Conservation (phyloP, 1,140 invertebrate species). For the Drosophila sucinea region DNA sequence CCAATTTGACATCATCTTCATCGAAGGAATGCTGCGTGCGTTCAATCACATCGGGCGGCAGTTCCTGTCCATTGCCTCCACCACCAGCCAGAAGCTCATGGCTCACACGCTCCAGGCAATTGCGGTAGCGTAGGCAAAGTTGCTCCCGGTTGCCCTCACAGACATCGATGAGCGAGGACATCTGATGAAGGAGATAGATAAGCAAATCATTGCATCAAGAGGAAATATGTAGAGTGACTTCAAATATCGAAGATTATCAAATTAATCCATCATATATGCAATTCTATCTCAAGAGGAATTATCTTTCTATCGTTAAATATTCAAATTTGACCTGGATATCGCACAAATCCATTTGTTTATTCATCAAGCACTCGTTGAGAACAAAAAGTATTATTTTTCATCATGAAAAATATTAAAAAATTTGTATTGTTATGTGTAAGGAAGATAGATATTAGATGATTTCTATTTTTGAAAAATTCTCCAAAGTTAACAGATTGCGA, state of each 20-base stretch:
- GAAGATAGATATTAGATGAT: too few relatives aligned
- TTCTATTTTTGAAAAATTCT: too few relatives aligned
- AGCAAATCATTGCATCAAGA: too few relatives aligned
- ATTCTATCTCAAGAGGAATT: background rate
- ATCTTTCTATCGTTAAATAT: background rate
- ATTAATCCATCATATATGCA: background rate
- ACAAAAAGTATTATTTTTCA: too few relatives aligned
- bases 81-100: conserved; percentile 53
- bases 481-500: too few relatives aligned
- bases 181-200: conserved; percentile 9
- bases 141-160: conserved; percentile 66
- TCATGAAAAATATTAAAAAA: too few relatives aligned
- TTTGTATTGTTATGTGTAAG: too few relatives aligned
- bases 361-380: too few relatives aligned
- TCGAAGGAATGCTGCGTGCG: conserved; percentile 59
- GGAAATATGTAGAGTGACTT: background rate
- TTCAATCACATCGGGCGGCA: conserved; percentile 32
- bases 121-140: conserved; percentile 64
- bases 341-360: background rate
- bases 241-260: background rate
- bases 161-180: conserved; percentile 50
- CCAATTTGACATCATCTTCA: conserved; percentile 69
- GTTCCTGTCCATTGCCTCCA: background rate
- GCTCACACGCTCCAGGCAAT: conserved; percentile 65
- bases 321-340: too few relatives aligned